Conservation (phyloP, 2,888 invertebrate genomes). For the Tetropium fuscum region DNA sequence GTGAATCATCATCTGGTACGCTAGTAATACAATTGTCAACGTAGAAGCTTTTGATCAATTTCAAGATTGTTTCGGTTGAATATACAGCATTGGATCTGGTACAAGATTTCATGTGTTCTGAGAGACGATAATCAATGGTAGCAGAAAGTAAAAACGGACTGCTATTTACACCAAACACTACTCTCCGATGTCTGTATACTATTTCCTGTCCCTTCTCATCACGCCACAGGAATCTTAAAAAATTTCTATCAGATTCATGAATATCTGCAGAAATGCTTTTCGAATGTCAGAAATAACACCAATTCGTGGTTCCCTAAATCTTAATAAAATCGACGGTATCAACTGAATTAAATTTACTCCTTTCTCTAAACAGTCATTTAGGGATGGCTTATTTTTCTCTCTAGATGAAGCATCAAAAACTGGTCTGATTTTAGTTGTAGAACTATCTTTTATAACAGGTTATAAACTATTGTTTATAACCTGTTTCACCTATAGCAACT, state of each 20-base stretch:
- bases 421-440: slow-evolving; percentile 28
- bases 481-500: background rate
- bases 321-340: slow-evolving; percentile 34
- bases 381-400: slow-evolving; percentile 36
- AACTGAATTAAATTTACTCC: slow-evolving; percentile 35
- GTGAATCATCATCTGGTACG: background rate
- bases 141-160: background rate
- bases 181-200: too few relatives aligned
- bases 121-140: background rate
- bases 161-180: background rate
- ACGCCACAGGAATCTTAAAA: background rate
- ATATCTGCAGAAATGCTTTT: slow-evolving; percentile 1
- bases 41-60: slow-evolving; percentile 15
- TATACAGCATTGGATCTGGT: background rate
- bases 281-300: slow-evolving; percentile 36
- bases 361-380: slow-evolving; percentile 34
- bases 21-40: background rate
- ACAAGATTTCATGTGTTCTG: background rate
- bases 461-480: slow-evolving; percentile 39
- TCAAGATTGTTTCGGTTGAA: slow-evolving; percentile 11
- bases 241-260: background rate
- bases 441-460: slow-evolving; percentile 1
- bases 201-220: background rate
- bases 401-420: slow-evolving; percentile 21
- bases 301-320: slow-evolving; percentile 29